Percentiles rank a stretch among this genome's conserved stretches.
These are phyloP conservation scores for Clusia tigrina DNA, from an alignment of 2,888 invertebrate genomes.

Conservation along the genomic window DNA sequence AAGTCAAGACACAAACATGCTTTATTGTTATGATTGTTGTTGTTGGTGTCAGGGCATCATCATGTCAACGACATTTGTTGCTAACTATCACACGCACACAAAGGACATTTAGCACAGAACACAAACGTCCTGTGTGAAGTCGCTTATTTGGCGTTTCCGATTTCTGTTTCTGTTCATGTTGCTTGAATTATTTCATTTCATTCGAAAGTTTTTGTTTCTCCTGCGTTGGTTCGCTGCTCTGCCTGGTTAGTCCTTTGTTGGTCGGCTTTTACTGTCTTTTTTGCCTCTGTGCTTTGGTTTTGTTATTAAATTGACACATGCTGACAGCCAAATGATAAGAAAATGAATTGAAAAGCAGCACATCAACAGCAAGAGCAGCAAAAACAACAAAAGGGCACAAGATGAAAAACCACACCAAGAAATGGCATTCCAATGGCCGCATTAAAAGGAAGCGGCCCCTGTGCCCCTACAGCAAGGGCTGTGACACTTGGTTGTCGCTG, in stretches of 20 bases:
- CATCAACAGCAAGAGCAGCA: constrained; percentile 1
- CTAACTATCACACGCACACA: neutral
- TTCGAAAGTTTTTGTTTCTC: constrained; percentile 4
- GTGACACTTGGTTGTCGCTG: no score
- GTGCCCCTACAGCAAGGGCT: no score
- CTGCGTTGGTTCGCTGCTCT: neutral
- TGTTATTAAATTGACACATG: constrained; percentile 52
- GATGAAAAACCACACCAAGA: neutral
- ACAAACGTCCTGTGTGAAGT: no score
- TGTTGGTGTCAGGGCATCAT: neutral
- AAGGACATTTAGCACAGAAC: no score
- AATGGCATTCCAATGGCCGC: no score
- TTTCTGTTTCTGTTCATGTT: constrained; percentile 2
- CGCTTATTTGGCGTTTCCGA: neutral
- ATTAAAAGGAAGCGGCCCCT: no score
- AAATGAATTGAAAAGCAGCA: constrained; percentile 17
- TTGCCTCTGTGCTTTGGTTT: constrained; percentile 15
- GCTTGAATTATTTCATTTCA: constrained; percentile 3
- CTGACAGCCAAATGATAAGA: constrained; percentile 44
- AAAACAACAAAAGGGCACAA: constrained; percentile 4
- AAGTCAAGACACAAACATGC: neutral
- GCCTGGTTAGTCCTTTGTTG: no score
- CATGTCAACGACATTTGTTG: constrained; percentile 1
- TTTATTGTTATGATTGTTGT: neutral
- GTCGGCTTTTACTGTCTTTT: constrained; percentile 3